Conservation (phyloP, 2,113 vertebrate species). For the Eleginops maclovinus region DNA sequence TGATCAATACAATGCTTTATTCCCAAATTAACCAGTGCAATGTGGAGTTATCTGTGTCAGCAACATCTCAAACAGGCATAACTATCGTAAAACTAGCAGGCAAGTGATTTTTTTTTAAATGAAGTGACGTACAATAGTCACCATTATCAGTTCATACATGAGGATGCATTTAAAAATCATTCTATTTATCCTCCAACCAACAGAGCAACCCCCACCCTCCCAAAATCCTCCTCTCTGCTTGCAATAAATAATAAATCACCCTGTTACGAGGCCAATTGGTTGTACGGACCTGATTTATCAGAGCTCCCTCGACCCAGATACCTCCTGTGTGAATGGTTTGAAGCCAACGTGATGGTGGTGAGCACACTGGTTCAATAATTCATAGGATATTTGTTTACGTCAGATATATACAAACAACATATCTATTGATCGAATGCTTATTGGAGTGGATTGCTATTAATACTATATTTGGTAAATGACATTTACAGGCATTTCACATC, state of each 20-base stretch:
- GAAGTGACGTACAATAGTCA: conserved; percentile 18
- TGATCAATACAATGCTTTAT: neutral
- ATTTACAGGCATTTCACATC: neutral
- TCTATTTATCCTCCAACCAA: conserved; percentile 9
- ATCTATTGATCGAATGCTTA: neutral
- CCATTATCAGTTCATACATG: conserved; percentile 14
- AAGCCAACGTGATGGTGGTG: neutral
- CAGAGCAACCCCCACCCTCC: conserved; percentile 16
- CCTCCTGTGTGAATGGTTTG: conserved; percentile 5
- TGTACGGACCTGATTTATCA: conserved; percentile 49
- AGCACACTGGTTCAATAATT: neutral
- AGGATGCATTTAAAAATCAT: conserved; percentile 28
- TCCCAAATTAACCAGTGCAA: neutral
- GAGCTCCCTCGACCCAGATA: conserved; percentile 48
- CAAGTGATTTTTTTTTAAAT: neutral
- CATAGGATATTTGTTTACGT: neutral
- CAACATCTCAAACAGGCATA: neutral
- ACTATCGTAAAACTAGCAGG: neutral
- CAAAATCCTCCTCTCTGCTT: conserved; percentile 37
- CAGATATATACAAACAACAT: neutral
- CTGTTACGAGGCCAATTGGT: conserved; percentile 22
- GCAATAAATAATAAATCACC: conserved; percentile 64
- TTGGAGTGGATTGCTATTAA: neutral
- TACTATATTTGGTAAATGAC: neutral
- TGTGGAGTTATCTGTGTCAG: neutral